Base-by-base conservation (phyloP, 37 sponge, comb jelly and placozoan species). In the Spongilla lacustris region DNA sequence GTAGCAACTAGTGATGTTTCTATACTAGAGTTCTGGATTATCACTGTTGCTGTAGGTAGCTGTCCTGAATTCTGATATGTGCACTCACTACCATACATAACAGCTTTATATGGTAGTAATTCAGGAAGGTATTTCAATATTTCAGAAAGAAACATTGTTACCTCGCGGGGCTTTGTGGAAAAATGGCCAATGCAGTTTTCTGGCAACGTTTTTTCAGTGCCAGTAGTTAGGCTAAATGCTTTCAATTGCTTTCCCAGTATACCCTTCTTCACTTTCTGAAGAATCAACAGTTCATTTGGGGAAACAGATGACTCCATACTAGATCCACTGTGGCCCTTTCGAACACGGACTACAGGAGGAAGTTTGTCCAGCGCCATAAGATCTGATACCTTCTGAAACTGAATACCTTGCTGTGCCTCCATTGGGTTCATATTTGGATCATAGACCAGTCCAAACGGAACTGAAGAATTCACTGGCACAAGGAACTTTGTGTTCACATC, bases 151-250 rank as follows among this genome's bases (percentile, higher is more conserved):
- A 66, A 86, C 36, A 93, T 50, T 35, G 78, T 66, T 38, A 83
- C 71, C 23, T 93, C 93, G 32, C 86, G 73, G 36, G 93, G 93
- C 29, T 82, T 81, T 41, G 90, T 83, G 1, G 86, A 85, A 68
- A 93, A 93, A 48, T 76, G 36, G 3, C 93, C 93, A 32, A 72
- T 46, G 67, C 90, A 89, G 30, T 76, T 79, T 24, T 80, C 68
- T 1, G 71, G 23, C 0, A 92, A 78, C 1, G 78, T 82, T 66
- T 85, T 90, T 50, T 90, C 86, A 19, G 50, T 81, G 13, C 69
- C 76, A 0, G 66, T 69, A 29, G 82, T 81, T 50, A 85, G 66
- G 74, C 86, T 85, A 58, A 69, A 81, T 2, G 81, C 86, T 32
- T 90, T 90, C 67, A 90, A 41, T 19, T 69, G 70, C 49, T 76